Percentiles rank a stretch among this genome's conserved stretches.
These are phyloP conservation scores for Xenopus tropicalis DNA, from an alignment of 2,113 vertebrate genomes.

Conservation along the genomic window DNA sequence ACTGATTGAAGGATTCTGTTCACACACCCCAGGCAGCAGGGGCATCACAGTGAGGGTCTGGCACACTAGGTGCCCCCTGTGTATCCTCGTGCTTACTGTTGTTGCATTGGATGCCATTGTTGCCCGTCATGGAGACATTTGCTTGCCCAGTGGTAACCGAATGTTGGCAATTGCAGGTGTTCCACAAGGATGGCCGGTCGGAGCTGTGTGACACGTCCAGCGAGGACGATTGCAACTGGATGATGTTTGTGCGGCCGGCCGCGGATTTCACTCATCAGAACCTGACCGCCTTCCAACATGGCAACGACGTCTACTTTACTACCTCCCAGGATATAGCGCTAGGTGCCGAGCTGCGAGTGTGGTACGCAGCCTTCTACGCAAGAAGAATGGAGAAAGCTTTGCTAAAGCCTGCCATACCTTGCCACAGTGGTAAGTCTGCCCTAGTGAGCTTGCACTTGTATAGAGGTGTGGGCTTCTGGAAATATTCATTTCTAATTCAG, in stretches of 20 bases:
- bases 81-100: too few relatives aligned
- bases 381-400: conserved; percentile 94
- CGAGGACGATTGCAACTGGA: conserved; percentile 98
- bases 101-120: too few relatives aligned
- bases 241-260: conserved; percentile 95
- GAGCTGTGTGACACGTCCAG: conserved; percentile 85
- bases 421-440: conserved; percentile 62
- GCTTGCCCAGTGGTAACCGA: neutral
- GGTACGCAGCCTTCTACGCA: conserved; percentile 97
- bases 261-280: conserved; percentile 84
- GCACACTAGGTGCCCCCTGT: too few relatives aligned
- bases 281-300: conserved; percentile 91
- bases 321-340: conserved; percentile 89
- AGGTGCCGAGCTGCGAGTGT: conserved; percentile 88
- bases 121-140: too few relatives aligned
- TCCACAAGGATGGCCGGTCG: conserved; percentile 79
- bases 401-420: conserved; percentile 71
- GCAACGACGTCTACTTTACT: conserved; percentile 91
- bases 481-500: too few relatives aligned
- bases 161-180: conserved; percentile 68
- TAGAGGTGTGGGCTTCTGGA: too few relatives aligned
- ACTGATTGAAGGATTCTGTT: too few relatives aligned
- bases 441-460: neutral
- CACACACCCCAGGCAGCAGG: too few relatives aligned
- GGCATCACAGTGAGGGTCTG: too few relatives aligned